Conservation (phyloP, 92 coral and sea anemone species). For the Porites evermanni region DNA sequence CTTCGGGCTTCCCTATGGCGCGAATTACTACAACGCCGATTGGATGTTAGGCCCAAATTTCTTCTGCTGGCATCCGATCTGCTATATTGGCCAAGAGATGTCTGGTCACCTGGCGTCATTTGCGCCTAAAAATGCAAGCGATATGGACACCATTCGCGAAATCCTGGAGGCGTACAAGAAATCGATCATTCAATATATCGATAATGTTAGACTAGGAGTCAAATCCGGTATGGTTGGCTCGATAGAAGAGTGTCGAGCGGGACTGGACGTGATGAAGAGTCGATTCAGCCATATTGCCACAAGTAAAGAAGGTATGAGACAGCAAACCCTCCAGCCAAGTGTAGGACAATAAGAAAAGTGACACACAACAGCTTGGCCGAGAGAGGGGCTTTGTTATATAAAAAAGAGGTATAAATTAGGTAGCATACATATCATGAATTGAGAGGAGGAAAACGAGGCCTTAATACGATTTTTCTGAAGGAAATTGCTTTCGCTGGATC, state of each 20-base stretch:
- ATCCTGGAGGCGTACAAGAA: slow-evolving; percentile 61
- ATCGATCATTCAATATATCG: slow-evolving; percentile 66
- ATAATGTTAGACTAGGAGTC: slow-evolving; percentile 83
- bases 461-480: no score
- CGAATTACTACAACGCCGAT: slow-evolving; percentile 75
- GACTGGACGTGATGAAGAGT: slow-evolving; percentile 75
- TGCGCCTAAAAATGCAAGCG: slow-evolving; percentile 59
- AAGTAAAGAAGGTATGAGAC: slow-evolving; percentile 20
- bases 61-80: slow-evolving; percentile 86
- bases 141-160: slow-evolving; percentile 54
- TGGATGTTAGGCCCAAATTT: slow-evolving; percentile 96
- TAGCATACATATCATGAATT: no score
- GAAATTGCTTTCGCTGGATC: no score
- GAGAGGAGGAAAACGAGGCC: no score
- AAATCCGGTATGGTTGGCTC: slow-evolving; percentile 94
- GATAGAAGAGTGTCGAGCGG: slow-evolving; percentile 80
- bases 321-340: background rate
- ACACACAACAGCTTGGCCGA: no score
- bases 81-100: slow-evolving; percentile 59
- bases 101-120: slow-evolving; percentile 42
- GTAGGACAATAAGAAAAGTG: background rate
- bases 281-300: slow-evolving; percentile 37
- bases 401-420: no score
- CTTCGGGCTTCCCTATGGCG: slow-evolving; percentile 82
- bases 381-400: no score